Conservation (phyloP, 1,140 invertebrate species). For the Meloidogyne floridensis region DNA sequence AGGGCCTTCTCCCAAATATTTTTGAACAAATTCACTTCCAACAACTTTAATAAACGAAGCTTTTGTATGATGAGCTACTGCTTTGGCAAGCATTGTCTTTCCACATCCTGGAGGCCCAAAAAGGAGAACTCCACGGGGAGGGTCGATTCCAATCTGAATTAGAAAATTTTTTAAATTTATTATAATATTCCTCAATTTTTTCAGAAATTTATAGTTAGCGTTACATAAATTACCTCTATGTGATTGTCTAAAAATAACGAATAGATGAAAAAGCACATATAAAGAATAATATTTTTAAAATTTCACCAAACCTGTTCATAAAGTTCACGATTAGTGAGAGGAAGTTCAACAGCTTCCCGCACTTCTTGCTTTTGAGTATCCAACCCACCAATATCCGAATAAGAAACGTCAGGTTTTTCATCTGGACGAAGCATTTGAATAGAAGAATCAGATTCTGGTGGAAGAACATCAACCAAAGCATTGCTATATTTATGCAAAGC, state of each 20-base stretch:
- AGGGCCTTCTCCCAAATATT: slow-evolving; percentile 91
- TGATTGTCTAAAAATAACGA: too few relatives aligned
- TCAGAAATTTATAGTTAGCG: too few relatives aligned
- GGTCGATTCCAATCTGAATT: slow-evolving; percentile 70
- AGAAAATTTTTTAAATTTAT: not conserved
- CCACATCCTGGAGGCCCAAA: slow-evolving; percentile 95
- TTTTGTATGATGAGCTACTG: slow-evolving; percentile 92
- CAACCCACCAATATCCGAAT: slow-evolving; percentile 97
- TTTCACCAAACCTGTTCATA: slow-evolving; percentile 91
- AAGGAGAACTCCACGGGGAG: slow-evolving; percentile 95
- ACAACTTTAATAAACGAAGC: slow-evolving; percentile 83
- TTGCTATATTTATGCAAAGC: slow-evolving; percentile 97
- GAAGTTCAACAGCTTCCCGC: slow-evolving; percentile 94
- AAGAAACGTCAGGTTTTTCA: slow-evolving; percentile 96
- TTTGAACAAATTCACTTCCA: slow-evolving; percentile 98
- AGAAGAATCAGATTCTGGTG: slow-evolving; percentile 94
- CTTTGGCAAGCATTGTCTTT: slow-evolving; percentile 98
- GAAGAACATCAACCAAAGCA: slow-evolving; percentile 92
- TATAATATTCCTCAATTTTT: too few relatives aligned
- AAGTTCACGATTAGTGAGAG: slow-evolving; percentile 96
- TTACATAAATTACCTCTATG: too few relatives aligned
- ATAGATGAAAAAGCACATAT: too few relatives aligned
- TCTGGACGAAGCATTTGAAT: slow-evolving; percentile 95
- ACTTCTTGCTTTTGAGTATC: slow-evolving; percentile 99
- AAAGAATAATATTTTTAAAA: not conserved